Conservation (phyloP, 2,888 invertebrate species). For the Dermolepida albohirtum region DNA sequence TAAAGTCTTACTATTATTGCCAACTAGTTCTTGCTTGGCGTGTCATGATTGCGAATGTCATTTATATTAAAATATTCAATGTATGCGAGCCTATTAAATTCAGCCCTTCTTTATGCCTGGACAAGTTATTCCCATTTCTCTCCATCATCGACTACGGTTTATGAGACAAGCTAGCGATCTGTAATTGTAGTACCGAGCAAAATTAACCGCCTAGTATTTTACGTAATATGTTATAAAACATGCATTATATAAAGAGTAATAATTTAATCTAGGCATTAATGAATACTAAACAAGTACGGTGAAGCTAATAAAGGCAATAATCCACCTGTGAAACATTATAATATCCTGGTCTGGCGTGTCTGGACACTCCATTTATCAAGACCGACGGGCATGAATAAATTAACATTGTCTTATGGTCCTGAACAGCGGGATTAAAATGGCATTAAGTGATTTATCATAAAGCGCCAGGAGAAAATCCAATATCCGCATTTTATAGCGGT, state of each 20-base stretch:
- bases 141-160: constrained; percentile 17
- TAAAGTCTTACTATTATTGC: too few relatives aligned
- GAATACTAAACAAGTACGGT: constrained; percentile 33
- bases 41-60: too few relatives aligned
- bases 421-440: constrained; percentile 59
- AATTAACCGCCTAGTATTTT: constrained; percentile 23
- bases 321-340: constrained; percentile 50
- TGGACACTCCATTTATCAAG: constrained; percentile 61
- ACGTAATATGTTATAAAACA: constrained; percentile 18
- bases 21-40: too few relatives aligned
- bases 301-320: constrained; percentile 41
- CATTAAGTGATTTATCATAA: constrained; percentile 61
- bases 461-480: constrained; percentile 59
- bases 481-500: constrained; percentile 57
- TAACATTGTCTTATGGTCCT: constrained; percentile 59
- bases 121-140: neutral
- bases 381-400: constrained; percentile 60
- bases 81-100: too few relatives aligned
- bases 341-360: constrained; percentile 52
- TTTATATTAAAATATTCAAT: too few relatives aligned
- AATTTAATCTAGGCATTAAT: constrained; percentile 39
- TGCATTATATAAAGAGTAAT: constrained; percentile 24
- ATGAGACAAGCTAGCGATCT: neutral
- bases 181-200: constrained; percentile 17
- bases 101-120: too few relatives aligned